Evolutionary conservation across 2,113 vertebrate species (phyloP), one percentile per base, ranked within the genome.

Genomic region (Cynocephalus volans): DNA sequence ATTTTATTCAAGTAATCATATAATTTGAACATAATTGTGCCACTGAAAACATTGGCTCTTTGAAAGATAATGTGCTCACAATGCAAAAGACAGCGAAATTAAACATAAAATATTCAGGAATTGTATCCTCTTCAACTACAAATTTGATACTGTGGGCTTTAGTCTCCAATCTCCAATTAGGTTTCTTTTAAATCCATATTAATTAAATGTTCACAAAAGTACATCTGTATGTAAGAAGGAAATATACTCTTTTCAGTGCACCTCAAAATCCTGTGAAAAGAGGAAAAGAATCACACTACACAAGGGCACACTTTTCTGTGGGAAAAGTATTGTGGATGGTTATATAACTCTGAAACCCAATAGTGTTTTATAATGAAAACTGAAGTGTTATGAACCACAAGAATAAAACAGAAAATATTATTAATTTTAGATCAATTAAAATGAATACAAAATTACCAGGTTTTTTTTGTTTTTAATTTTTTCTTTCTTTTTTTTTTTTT

Each of bases 181-280:
- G 62, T 94, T 98, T 98, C 69, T 90, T 97, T 85, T 50, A 98
- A 97, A 98, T 97, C 65, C 72, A 26, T 64, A 98, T 79, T 95
- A 97, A 98, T 97, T 90, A 98, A 96, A 97, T 92, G 94, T 86
- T 97, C 88, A 97, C 86, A 97, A 95, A 36, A 81, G 70, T 79
- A 94, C 88, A 83, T 67, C 48, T 93, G 23, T 91, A 6, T 70
- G 85, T 94, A 70, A 85, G 89, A 97, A 97, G 81, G 84, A 96
- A 98, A 94, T 96, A 65, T 24, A 62, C 76, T 97, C 50, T 97
- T 98, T 98, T 89, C 9, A 92, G 69, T 96, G 93, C 24, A 97
- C 19, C 33, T 84, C 36, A 98, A 98, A 83, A 95, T 56, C 97
- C 64, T 79, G 33, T 72, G 73, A 17, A 87, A 84, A 85, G 48